Evolutionary conservation across 2,797 vertebrate genomes (phyloP).

Genomic region (Limosa lapponica): DNA sequence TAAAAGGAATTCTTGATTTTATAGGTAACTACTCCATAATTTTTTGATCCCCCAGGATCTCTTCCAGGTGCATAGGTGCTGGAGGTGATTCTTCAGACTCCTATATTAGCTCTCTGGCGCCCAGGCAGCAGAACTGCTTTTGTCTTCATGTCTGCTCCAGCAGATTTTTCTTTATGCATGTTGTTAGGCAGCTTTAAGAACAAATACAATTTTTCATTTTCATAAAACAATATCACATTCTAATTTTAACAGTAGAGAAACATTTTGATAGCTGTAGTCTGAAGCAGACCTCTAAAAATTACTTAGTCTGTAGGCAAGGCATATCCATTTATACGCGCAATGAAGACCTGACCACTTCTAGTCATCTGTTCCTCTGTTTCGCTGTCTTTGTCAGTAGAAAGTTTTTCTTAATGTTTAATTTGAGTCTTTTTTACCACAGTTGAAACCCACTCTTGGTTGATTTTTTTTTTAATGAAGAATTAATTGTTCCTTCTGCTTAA

Average conservation of each 20-base stretch:
- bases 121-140: neutral
- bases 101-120: neutral
- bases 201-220: neutral
- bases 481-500: neutral
- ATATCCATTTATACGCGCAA: neutral
- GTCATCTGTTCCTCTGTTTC: neutral
- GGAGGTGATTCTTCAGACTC: neutral
- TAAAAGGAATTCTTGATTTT: neutral
- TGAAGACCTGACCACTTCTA: neutral
- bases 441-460: neutral
- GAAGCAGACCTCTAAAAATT: neutral
- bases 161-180: neutral
- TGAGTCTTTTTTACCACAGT: neutral
- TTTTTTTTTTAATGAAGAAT: neutral
- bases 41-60: neutral
- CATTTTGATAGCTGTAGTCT: neutral
- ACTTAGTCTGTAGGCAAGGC: neutral
- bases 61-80: accelerated
- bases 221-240: neutral
- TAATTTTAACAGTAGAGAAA: neutral
- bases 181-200: neutral
- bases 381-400: neutral
- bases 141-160: neutral
- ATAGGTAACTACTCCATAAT: neutral
- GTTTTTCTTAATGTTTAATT: neutral